These are phyloP conservation scores for Diprion similis DNA, from an alignment of 1,140 invertebrate genomes.

Conservation along the genomic window DNA sequence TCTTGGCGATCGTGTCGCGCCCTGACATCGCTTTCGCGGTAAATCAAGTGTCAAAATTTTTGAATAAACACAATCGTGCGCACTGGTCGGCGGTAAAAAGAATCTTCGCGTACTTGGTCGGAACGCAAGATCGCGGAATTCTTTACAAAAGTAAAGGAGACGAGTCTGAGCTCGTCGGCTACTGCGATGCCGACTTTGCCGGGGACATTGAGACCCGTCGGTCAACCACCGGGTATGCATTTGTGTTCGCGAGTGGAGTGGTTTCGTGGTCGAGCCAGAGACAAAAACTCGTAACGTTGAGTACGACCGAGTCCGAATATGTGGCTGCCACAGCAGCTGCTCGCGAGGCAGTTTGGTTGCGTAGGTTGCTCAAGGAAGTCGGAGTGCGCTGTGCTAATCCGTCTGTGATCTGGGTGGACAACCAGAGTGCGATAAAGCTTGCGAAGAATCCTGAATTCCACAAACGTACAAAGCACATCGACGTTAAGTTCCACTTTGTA, in stretches of 20 bases:
- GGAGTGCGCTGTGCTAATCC: not conserved
- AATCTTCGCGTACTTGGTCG: conserved; percentile 29
- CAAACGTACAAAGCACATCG: conserved; percentile 54
- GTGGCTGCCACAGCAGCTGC: conserved; percentile 33
- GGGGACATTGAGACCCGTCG: not conserved
- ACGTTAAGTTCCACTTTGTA: conserved; percentile 46
- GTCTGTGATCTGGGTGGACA: conserved; percentile 28
- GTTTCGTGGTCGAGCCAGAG: conserved; percentile 41
- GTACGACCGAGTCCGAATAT: conserved; percentile 50
- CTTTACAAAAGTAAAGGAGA: not conserved
- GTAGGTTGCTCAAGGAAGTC: not conserved
- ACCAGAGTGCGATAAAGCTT: conserved; percentile 42
- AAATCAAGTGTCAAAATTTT: conserved; percentile 27
- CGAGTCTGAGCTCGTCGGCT: conserved; percentile 23
- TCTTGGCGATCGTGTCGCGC: conserved; percentile 50
- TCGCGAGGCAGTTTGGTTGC: conserved; percentile 16
- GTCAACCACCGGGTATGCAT: conserved; percentile 22
- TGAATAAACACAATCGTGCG: too few species aligned
- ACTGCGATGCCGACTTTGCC: not conserved
- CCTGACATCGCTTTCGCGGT: conserved; percentile 58
- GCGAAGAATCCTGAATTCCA: conserved; percentile 48
- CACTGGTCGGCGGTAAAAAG: conserved; percentile 36
- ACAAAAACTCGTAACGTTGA: conserved; percentile 45
- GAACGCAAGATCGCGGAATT: conserved; percentile 14
- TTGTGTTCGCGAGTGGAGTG: conserved; percentile 25